Conservation (phyloP, 2,888 invertebrate genomes). For the Rutpela maculata region DNA sequence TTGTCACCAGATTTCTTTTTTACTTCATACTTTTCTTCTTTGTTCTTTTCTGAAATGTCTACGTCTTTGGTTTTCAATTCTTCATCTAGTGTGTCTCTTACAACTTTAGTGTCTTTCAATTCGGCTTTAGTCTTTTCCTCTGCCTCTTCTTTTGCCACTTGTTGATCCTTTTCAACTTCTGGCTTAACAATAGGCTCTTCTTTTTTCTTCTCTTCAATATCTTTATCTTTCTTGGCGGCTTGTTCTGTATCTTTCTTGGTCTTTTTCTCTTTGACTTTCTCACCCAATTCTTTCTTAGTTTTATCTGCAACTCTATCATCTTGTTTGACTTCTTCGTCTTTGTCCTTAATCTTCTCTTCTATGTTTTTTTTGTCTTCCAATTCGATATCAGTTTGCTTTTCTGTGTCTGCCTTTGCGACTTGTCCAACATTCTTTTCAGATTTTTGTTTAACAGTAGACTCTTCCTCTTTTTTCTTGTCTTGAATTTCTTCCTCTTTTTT, state of each 20-base stretch:
- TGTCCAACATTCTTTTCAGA: conserved; percentile 10
- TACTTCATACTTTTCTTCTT: neutral
- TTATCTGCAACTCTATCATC: conserved; percentile 42
- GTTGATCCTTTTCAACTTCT: neutral
- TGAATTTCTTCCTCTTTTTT: conserved; percentile 47
- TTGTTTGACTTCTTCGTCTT: conserved; percentile 46
- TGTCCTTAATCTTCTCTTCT: conserved; percentile 40
- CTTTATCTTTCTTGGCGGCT: conserved; percentile 48
- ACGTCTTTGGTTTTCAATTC: neutral
- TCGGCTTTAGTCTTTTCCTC: neutral
- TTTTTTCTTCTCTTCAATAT: conserved; percentile 8
- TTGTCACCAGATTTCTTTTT: neutral
- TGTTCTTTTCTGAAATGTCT: neutral
- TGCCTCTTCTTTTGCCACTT: neutral
- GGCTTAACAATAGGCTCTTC: neutral
- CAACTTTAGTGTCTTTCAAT: neutral
- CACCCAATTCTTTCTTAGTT: conserved; percentile 29
- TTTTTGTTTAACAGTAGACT: neutral
- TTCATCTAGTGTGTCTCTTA: neutral
- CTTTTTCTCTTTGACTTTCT: conserved; percentile 41
- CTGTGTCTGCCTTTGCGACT: conserved; percentile 41
- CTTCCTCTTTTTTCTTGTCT: neutral
- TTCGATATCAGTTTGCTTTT: neutral
- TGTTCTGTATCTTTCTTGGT: conserved; percentile 45
- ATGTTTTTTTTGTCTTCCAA: conserved; percentile 26